Evolutionary conservation across 2,113 vertebrate genomes (phyloP).

Genomic region (Paratilapia polleni): DNA sequence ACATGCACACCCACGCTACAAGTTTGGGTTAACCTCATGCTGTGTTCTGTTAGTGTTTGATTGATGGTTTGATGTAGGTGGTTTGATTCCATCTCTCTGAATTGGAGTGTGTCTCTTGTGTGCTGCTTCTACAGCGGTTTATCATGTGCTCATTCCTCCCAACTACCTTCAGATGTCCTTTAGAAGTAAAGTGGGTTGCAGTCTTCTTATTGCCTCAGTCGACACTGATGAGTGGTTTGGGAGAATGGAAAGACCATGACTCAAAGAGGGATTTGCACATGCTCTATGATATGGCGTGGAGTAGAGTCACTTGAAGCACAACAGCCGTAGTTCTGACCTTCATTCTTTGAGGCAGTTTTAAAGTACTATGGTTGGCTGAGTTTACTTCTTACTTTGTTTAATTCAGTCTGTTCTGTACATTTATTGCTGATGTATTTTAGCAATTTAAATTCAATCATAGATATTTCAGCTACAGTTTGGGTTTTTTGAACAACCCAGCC

Average conservation of each 20-base stretch:
- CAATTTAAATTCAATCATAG: background rate
- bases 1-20: conserved; percentile 1
- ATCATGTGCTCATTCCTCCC: conserved; percentile 40
- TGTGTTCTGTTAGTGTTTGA: conserved; percentile 49
- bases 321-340: conserved; percentile 33
- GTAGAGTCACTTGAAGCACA: conserved; percentile 11
- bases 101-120: conserved; percentile 22
- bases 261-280: conserved; percentile 29
- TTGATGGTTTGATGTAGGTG: conserved; percentile 54
- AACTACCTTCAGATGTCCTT: conserved; percentile 55
- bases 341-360: conserved; percentile 8
- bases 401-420: background rate
- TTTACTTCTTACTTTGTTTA: background rate
- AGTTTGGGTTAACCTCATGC: conserved; percentile 19
- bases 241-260: conserved; percentile 23
- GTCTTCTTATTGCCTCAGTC: conserved; percentile 42
- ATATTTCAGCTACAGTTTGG: background rate
- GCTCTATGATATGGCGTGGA: conserved; percentile 30
- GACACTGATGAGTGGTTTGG: conserved; percentile 41
- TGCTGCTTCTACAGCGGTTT: conserved; percentile 20
- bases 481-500: background rate
- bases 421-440: background rate
- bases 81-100: conserved; percentile 46
- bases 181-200: conserved; percentile 13
- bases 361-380: background rate